Evolutionary conservation across 1,140 invertebrate species (phyloP), one percentile per base, ranked within the genome.

Genomic region (Drosophila pectinifera): DNA sequence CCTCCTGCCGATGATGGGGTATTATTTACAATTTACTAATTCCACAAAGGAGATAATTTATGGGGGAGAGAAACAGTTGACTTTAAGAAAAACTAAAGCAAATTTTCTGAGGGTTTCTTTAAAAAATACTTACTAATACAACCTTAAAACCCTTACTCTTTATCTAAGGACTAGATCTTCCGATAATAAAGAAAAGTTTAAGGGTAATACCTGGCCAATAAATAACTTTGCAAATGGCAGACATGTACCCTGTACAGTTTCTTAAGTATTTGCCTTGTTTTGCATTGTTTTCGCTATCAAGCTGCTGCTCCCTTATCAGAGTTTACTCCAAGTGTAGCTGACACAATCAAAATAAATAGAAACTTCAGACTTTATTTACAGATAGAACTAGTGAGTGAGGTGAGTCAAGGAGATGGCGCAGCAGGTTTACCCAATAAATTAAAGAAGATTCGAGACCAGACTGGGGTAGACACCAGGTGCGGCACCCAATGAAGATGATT

Each of bases 401-500:
- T 73, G 56, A 73, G 39, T 54, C 55, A 24, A 38, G 8, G 36
- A 43, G 45, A 38, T 55, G 48, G 46, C 55, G 31, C 39, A 72
- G 39, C 14, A 22, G 36, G 51, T 46, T 34, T 34, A 61, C 39
- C 68, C 56, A 59, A 70, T 57, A 70, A 57, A 34, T 70, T 46
- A 70, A 70, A 34, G 14, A 57, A 48, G 42, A 70, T 70, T 70
- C 68, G 68, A 70, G 68, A 46, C 20, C 34, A 70, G 64, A 20
- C 20, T 13, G 22, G 22, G 48, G 39, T 31, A 28, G 22, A 11
- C 16, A 53, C 48, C 49, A 36, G 22, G 10, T 16, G 53, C 36
- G 10, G 28, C 18, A 49, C 16, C 13, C 36, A 41, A 20, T 45
- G 28, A 49, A 22, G 31, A 16, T 80, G 64, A 49, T 75, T 70